These are phyloP conservation scores for Holacanthella duospinosa DNA, from an alignment of 2,888 invertebrate genomes.

Conservation along the genomic window DNA sequence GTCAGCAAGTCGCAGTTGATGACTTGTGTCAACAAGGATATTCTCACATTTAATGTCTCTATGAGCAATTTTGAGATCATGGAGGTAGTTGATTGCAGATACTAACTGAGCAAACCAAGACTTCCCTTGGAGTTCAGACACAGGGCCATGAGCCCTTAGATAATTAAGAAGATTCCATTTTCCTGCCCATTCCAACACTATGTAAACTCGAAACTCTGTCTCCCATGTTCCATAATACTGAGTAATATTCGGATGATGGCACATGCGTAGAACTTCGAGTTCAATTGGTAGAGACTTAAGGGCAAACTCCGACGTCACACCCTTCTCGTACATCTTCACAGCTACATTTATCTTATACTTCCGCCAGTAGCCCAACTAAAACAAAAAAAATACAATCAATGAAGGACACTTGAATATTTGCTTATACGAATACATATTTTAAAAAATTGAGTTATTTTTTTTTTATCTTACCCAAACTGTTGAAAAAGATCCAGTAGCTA, in stretches of 20 bases:
- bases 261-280: constrained; percentile 9
- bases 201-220: constrained; percentile 11
- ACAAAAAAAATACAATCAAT: background rate
- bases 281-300: constrained; percentile 6
- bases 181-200: constrained; percentile 14
- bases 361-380: constrained; percentile 16
- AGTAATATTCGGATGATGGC: constrained; percentile 17
- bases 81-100: constrained; percentile 14
- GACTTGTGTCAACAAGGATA: constrained; percentile 11
- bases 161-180: constrained; percentile 14
- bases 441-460: background rate
- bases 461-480: background rate
- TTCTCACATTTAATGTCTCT: constrained; percentile 22
- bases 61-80: constrained; percentile 14
- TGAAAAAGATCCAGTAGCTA: constrained; percentile 3
- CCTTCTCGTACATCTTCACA: constrained; percentile 17
- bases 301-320: background rate
- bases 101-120: constrained; percentile 19
- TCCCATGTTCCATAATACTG: constrained; percentile 15
- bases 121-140: background rate
- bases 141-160: background rate
- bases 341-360: constrained; percentile 11
- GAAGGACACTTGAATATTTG: background rate
- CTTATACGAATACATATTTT: background rate
- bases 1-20: constrained; percentile 12